Base-by-base conservation (phyloP, 2,888 invertebrate genomes). In the Mythimna albipuncta region DNA sequence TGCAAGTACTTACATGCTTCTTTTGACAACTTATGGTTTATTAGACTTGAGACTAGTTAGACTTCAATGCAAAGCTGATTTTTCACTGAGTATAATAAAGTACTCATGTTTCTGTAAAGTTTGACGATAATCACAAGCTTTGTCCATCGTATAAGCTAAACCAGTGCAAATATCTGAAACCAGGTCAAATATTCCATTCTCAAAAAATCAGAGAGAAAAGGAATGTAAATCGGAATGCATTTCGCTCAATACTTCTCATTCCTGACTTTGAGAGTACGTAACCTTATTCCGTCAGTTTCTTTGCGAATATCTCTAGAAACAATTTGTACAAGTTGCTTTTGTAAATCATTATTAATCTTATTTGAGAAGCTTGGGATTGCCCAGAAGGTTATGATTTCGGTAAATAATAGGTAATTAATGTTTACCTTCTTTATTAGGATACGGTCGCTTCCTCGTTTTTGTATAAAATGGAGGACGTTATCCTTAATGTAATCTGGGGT, bases 361-460 rank as follows among this genome's bases (percentile, higher is more conserved):
- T 80, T 85, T 75, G 70, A 72, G 64, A 59, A 72, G 72, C 74
- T 74, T 50, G 69, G 77, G 77, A 71, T 71, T 79, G 61, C 71
- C 79, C 72, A 69, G 73, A 79, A 76, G 69, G 82, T 79, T 77
- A 82, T 69, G 67, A 69, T 69, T 82, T 72, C 35, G 6, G 75
- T 64, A 83, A 75, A 85, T 83, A 82, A 72, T 75, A 79, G 61
- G 50, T 85, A 85, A 82, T 82, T 77, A 85, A 72, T 85, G 77
- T 85, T 82, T 77, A 63, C 69, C 58, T 65, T 74, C 76, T 64
- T 66, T 75, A 71, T 75, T 65, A 71, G 44, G 59, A 57, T 59
- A 58, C 65, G 41, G 64, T 54, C 59, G 64, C 16, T 69, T 67
- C 41, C 68, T 70, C 62, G 72, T 68, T 84, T 75, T 52, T 62